phyloP scores from a whole-genome alignment of 2,888 invertebrate species.

The Tetramorium bicarinatum region DNA sequence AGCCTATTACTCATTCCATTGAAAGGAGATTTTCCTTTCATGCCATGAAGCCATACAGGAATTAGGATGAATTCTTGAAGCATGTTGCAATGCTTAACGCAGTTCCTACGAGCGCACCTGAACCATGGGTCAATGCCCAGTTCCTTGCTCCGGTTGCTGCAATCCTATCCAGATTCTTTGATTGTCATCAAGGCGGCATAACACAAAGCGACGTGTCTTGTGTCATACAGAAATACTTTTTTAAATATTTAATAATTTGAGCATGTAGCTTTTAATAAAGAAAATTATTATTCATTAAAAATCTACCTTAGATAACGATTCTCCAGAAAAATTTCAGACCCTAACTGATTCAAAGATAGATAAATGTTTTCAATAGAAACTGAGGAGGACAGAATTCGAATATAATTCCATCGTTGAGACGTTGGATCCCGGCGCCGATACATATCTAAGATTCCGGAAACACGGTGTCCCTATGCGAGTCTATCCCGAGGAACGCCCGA shows the following conservation, averaged over 20 bases:
- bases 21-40: constrained; percentile 61
- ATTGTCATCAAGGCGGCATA: constrained; percentile 10
- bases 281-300: neutral
- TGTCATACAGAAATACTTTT: neutral
- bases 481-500: constrained; percentile 34
- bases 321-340: neutral
- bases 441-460: constrained; percentile 6
- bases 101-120: constrained; percentile 64
- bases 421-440: neutral
- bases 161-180: constrained; percentile 15
- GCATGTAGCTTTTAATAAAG: neutral
- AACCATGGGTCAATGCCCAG: constrained; percentile 68
- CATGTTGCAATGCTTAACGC: constrained; percentile 62
- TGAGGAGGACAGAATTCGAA: neutral
- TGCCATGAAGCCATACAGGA: constrained; percentile 12
- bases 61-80: constrained; percentile 67
- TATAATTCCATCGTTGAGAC: neutral
- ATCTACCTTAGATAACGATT: neutral
- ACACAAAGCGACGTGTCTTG: neutral
- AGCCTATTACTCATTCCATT: constrained; percentile 56
- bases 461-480: neutral
- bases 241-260: neutral
- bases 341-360: neutral
- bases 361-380: neutral
- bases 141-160: constrained; percentile 33